Base-by-base conservation (phyloP, 2,113 vertebrate genomes). In the Myanophis thanlyinensis region DNA sequence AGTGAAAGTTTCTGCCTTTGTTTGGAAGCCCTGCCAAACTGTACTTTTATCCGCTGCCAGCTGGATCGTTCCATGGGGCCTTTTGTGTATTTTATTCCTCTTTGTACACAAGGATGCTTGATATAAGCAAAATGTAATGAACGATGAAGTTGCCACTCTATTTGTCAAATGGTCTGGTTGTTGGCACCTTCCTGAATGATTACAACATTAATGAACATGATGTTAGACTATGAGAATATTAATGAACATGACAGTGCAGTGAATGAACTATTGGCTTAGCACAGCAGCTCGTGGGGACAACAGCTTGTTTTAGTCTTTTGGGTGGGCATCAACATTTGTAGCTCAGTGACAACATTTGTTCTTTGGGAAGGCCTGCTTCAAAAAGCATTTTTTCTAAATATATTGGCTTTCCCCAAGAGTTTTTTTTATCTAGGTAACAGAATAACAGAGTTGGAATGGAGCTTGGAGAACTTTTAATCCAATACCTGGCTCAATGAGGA, bases 11-110 rank as follows among this genome's bases (percentile, higher is more conserved):
- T 53, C 1, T 11, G 1, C 44, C 90, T 47, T 12, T 27, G 56
- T 15, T 87, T 46, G 35, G 23, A 27, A 22, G 22, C 67, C 46
- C 18, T 51, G 0, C 0, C 15, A 0, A 53, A n/a, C 6, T 20
- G 18, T 48, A 12, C 1, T 91, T 44, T 51, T 4, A 44, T 5
- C 80, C 22, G 23, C 23, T 40, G 13, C 56, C 85, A 51, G 44
- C 3, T 80, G 35, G 86, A 48, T 49, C 13, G 27, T 0, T 59
- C 12, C 30, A 8, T 27, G 3, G 15, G 18, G 22, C 27, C 44
- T 11, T 47, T 47, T 18, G 54, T 87, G 15, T 51, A 13, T 51
- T 59, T 40, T n/a, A 91, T 49, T 30, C 25, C 56, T 86, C 84
- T 12, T 56, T 56, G 73, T 23, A 67, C 23, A n/a, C 46, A 40